These are phyloP conservation scores for Sorex araneus DNA, from an alignment of 2,113 vertebrate genomes.

Conservation along the genomic window DNA sequence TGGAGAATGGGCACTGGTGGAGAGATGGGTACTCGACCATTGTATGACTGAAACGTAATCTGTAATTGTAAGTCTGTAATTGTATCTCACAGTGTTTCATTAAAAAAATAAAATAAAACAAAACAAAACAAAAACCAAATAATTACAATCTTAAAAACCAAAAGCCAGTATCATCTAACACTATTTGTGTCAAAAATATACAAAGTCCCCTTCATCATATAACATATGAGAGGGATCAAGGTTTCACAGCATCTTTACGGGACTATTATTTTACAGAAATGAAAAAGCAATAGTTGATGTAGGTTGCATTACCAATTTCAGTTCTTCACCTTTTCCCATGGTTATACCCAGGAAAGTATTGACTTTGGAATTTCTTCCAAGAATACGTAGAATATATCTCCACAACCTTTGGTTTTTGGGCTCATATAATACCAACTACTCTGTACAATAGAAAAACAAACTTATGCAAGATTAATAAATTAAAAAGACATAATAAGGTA, in stretches of 20 bases:
- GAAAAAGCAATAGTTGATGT: not conserved
- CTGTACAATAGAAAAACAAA: not conserved
- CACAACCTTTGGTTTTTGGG: not conserved
- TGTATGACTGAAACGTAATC: too few species aligned
- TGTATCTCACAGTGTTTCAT: too few species aligned
- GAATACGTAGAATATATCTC: not conserved
- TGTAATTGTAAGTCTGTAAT: too few species aligned
- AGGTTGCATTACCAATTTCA: not conserved
- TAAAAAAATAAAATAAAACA: too few species aligned
- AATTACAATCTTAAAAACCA: too few species aligned
- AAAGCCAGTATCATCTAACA: too few species aligned
- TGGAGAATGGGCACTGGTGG: too few species aligned
- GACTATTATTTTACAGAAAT: not conserved
- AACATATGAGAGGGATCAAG: not conserved
- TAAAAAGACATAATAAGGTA: too few species aligned
- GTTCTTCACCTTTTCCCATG: not conserved
- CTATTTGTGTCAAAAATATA: not conserved
- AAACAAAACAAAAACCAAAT: too few species aligned
- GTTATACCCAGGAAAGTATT: not conserved
- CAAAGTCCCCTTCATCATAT: not conserved
- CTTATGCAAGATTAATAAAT: too few species aligned
- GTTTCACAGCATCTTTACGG: not conserved
- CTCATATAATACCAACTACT: constrained; percentile 19
- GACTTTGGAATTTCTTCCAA: constrained; percentile 9
- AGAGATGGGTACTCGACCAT: too few species aligned